Evolutionary conservation across 2,888 invertebrate species (phyloP), one percentile per base, ranked within the genome.

Genomic region (Mycalesis mineus): DNA sequence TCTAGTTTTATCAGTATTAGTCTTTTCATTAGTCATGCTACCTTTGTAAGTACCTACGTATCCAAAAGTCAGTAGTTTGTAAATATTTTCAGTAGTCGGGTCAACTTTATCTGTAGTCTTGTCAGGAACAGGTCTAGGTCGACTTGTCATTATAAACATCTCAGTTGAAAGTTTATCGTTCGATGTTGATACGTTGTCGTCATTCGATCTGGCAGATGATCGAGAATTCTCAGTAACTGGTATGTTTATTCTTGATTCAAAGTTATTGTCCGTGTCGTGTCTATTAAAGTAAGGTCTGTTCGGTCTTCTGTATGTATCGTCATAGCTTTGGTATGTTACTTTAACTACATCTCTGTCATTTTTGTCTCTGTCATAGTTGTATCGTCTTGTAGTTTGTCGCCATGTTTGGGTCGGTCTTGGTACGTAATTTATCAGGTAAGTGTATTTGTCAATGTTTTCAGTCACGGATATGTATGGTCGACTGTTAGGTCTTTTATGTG

Each of bases 391-490:
- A 1, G 82, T 81, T 56, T 80, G 80, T 75, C 88, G 77, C 80
- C 83, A 89, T 1, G 89, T 82, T 66, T 86, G 83, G 28, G 90
- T 90, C 47, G 90, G 85, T 77, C 84, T 77, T 0, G 90, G 90
- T n/a, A 91, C 90, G 61, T 90, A 90, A 65, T 90, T 90, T 11
- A 91, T 90, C 0, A 91, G 72, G 64, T 91, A 91, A 55, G 90
- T 91, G 57, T 82, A 90, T 74, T 87, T 88, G 75, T 90, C 81
- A 54, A 82, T 74, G 61, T 89, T 89, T 71, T 88, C 88, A 58
- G 91, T 90, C 52, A 89, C 89, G 55, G 88, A 78, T 65, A 89
- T 75, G 41, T 88, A 81, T 5, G 88, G 87, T 74, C 85, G 74
- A 55, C 78, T 77, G 55, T 81, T 79, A 29, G 88, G 88, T 78